A percentile compares a stretch with the other conserved stretches of the same genome.
phyloP scores from a whole-genome alignment of 2,888 invertebrate species.

The Drosophila parthenogenetica region DNA sequence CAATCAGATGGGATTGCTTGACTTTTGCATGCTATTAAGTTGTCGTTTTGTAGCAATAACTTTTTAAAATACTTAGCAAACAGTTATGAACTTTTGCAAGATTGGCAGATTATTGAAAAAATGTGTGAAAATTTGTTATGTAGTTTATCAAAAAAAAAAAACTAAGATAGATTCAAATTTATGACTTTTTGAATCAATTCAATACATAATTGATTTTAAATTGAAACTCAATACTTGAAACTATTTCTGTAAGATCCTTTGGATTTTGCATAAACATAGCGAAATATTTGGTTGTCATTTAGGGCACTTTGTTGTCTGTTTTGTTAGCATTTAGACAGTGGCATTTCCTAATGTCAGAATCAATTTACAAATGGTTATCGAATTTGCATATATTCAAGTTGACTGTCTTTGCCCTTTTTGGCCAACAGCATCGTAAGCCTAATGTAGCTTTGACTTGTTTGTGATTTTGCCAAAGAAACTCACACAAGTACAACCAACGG shows the following conservation, averaged over 20 bases:
- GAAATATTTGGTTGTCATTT: constrained; percentile 5
- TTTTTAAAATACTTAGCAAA: too few relatives aligned
- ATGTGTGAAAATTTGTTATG: background rate
- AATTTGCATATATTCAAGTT: constrained; percentile 61
- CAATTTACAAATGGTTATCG: constrained; percentile 62
- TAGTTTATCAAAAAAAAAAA: background rate
- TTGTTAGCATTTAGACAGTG: constrained; percentile 15
- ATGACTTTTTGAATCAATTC: background rate
- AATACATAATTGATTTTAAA: background rate
- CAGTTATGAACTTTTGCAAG: too few relatives aligned
- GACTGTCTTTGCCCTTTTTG: constrained; percentile 18
- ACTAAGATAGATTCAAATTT: background rate
- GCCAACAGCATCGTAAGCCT: constrained; percentile 41
- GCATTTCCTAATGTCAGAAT: constrained; percentile 52
- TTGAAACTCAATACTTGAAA: background rate
- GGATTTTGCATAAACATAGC: background rate
- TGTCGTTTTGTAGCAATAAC: too few relatives aligned
- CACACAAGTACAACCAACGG: constrained; percentile 18
- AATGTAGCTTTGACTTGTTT: constrained; percentile 70
- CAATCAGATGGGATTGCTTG: background rate
- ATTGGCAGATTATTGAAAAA: too few relatives aligned
- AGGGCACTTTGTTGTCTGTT: background rate
- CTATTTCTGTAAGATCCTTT: too few relatives aligned
- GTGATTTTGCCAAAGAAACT: constrained; percentile 62
- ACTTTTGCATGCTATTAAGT: too few relatives aligned